phyloP scores from a whole-genome alignment of 2,888 invertebrate genomes.

The Clanis bilineata region DNA sequence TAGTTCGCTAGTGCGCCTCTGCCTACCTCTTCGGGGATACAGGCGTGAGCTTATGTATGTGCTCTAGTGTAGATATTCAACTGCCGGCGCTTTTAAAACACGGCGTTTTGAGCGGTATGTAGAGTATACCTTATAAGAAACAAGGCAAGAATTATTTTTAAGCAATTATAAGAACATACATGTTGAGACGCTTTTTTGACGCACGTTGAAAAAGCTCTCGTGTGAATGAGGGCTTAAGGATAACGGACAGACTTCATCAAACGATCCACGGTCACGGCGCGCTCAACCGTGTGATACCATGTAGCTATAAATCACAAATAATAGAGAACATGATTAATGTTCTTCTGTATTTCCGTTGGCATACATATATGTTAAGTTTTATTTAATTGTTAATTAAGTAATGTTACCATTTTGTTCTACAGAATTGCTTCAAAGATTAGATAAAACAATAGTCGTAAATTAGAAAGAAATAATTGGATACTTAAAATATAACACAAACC shows the following conservation, averaged over 20 bases:
- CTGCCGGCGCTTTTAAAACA: no score
- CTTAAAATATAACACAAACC: conserved; percentile 56
- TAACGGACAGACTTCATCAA: background rate
- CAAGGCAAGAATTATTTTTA: no score
- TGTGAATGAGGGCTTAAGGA: no score
- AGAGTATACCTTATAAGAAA: no score
- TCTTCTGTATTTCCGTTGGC: background rate
- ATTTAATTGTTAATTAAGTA: conserved; percentile 11
- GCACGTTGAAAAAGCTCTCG: no score
- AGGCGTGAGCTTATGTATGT: no score
- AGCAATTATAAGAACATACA: no score
- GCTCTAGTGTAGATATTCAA: no score
- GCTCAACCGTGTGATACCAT: background rate
- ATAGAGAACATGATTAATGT: background rate
- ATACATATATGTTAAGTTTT: conserved; percentile 4
- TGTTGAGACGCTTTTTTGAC: no score
- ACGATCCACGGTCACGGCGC: background rate
- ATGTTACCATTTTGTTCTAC: background rate
- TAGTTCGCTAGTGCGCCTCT: no score
- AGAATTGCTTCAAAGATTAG: background rate
- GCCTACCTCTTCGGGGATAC: no score
- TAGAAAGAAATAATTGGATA: conserved; percentile 8
- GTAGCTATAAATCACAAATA: background rate
- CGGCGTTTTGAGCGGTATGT: no score
- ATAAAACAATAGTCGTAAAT: background rate